A percentile compares a stretch with the other conserved stretches of the same genome.
phyloP scores from a whole-genome alignment of 2,888 invertebrate species.

The Tachina lurida region DNA sequence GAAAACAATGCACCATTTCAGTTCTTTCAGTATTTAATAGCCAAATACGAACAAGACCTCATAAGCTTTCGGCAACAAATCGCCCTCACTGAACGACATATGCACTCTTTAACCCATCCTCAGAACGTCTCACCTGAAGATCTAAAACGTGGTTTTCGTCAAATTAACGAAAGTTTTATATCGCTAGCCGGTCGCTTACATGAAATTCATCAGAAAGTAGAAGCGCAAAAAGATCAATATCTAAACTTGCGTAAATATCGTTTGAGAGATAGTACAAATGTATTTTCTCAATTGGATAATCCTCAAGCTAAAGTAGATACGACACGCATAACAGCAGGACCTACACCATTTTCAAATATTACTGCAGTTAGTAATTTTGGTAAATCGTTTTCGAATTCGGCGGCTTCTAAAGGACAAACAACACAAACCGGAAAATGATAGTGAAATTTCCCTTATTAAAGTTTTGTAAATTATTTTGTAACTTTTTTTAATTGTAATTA shows the following conservation, averaged over 20 bases:
- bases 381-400: conserved; percentile 75
- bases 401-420: conserved; percentile 52
- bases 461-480: conserved; percentile 34
- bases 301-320: conserved; percentile 79
- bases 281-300: conserved; percentile 86
- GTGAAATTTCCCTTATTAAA: background rate
- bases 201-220: conserved; percentile 89
- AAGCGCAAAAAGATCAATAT: conserved; percentile 92
- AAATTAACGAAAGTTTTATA: conserved; percentile 93
- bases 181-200: conserved; percentile 94
- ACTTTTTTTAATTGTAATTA: conserved; percentile 28
- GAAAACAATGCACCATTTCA: conserved; percentile 89
- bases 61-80: conserved; percentile 88
- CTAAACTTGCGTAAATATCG: conserved; percentile 91
- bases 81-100: conserved; percentile 88
- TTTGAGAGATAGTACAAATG: conserved; percentile 88
- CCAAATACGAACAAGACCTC: conserved; percentile 88
- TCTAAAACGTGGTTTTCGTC: conserved; percentile 89
- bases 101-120: conserved; percentile 86
- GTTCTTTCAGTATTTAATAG: conserved; percentile 88
- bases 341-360: conserved; percentile 85
- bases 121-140: conserved; percentile 89
- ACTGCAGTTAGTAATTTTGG: conserved; percentile 79
- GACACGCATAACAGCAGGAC: conserved; percentile 84
- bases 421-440: conserved; percentile 58